phyloP scores from a whole-genome alignment of 2,888 invertebrate genomes.

The Seladonia tumulorum region DNA sequence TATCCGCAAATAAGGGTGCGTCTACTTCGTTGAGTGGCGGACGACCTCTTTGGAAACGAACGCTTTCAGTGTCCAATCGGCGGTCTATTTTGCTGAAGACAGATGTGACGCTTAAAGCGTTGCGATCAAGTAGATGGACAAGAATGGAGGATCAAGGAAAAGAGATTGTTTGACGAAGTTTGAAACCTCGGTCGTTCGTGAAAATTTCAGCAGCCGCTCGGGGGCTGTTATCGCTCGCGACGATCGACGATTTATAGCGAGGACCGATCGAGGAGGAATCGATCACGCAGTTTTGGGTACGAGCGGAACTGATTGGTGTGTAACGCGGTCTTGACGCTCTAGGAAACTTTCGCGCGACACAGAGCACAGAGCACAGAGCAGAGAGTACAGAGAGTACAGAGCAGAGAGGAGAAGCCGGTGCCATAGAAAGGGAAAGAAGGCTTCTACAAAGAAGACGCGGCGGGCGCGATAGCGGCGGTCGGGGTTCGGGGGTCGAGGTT shows the following conservation, averaged over 20 bases:
- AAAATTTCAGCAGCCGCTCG: neutral
- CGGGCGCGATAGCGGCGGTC: slow-evolving; percentile 49
- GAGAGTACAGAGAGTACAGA: neutral
- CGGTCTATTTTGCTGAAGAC: no score
- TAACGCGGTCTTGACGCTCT: neutral
- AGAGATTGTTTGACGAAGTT: neutral
- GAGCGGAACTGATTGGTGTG: neutral
- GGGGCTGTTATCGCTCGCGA: neutral
- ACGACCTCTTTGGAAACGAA: no score
- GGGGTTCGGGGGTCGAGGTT: slow-evolving; percentile 27
- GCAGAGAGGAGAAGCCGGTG: slow-evolving; percentile 23
- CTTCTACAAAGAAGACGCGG: slow-evolving; percentile 64
- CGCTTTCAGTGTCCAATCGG: no score
- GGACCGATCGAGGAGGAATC: neutral
- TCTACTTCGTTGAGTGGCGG: no score
- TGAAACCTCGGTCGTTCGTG: neutral
- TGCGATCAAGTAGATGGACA: no score
- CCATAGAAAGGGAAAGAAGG: slow-evolving; percentile 62
- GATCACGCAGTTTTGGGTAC: neutral
- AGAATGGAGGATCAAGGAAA: neutral
- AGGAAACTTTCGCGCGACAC: slow-evolving; percentile 4
- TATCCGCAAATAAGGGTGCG: neutral
- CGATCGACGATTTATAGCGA: neutral
- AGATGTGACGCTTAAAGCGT: no score
- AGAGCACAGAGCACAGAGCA: neutral